Conservation (phyloP, 53 echinoderm and acorn worm species). For the Astropecten irregularis region DNA sequence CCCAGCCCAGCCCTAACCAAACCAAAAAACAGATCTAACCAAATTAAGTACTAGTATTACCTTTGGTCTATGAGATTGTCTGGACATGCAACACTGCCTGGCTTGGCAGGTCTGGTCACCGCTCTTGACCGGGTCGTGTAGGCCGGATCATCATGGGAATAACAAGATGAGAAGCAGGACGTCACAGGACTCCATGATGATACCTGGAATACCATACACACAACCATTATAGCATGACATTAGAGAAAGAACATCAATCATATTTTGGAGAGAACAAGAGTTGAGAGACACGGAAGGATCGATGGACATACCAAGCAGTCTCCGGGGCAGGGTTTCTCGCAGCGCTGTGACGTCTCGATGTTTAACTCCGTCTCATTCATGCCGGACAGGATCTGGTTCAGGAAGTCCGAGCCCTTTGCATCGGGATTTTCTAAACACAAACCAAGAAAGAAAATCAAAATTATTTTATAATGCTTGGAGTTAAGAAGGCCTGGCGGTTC, state of each 20-base stretch:
- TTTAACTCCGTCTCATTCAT: conserved; percentile 75
- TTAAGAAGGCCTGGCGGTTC: too few species aligned
- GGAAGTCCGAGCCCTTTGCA: not conserved
- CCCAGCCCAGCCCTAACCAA: too few species aligned
- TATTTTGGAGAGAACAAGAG: too few species aligned
- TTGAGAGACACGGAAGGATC: too few species aligned
- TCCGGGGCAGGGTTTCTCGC: conserved; percentile 88
- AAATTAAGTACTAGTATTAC: too few species aligned
- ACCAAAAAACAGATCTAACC: too few species aligned
- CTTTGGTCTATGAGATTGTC: conserved; percentile 61
- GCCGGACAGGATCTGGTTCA: conserved; percentile 55
- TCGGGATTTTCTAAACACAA: conserved; percentile 27
- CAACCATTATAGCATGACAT: too few species aligned
- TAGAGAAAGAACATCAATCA: too few species aligned
- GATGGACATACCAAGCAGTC: conserved; percentile 96
- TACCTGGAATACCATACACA: too few species aligned
- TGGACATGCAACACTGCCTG: conserved; percentile 72
- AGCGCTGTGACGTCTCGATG: conserved; percentile 65
- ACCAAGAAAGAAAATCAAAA: too few species aligned
- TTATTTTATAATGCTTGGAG: too few species aligned
- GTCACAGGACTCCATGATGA: conserved; percentile 55
- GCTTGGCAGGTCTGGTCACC: conserved; percentile 49
- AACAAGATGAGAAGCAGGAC: conserved; percentile 80
- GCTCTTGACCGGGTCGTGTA: conserved; percentile 66
- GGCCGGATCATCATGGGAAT: conserved; percentile 30